These are phyloP conservation scores for Zapus hudsonius DNA, from an alignment of 2,113 vertebrate species.

Conservation along the genomic window DNA sequence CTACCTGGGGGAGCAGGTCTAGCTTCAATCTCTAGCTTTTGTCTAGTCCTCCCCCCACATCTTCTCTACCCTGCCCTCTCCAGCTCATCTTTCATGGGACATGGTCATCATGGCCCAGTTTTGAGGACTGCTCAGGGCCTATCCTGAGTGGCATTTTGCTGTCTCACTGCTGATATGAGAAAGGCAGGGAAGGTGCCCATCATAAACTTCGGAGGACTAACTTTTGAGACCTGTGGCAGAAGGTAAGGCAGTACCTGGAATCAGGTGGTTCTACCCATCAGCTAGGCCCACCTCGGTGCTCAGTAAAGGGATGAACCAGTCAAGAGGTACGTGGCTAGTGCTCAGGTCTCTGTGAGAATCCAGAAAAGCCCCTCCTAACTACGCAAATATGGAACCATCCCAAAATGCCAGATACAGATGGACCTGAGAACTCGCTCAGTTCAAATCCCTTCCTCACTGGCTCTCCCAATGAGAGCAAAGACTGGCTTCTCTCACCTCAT, in stretches of 20 bases:
- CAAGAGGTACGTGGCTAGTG: constrained; percentile 1
- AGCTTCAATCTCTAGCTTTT: neutral
- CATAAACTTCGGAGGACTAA: neutral
- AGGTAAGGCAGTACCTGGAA: neutral
- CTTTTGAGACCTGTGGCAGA: neutral
- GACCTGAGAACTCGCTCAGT: neutral
- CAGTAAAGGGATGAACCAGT: neutral
- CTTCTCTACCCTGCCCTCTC: neutral
- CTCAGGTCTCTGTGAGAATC: no score
- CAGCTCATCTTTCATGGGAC: neutral
- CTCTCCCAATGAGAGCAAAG: neutral
- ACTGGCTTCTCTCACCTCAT: neutral
- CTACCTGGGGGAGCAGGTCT: neutral
- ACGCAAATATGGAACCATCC: no score
- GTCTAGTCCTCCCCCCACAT: neutral
- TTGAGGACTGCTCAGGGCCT: neutral
- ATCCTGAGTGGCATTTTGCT: neutral
- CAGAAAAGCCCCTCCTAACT: no score
- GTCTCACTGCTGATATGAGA: neutral
- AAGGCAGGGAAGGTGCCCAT: neutral
- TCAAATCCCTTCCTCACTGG: neutral
- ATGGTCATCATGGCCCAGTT: neutral
- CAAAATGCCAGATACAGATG: no score
- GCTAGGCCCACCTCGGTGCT: neutral
- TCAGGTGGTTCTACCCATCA: neutral